Evolutionary conservation across 2,888 invertebrate species (phyloP).

Genomic region (Scotopteryx bipunctaria): DNA sequence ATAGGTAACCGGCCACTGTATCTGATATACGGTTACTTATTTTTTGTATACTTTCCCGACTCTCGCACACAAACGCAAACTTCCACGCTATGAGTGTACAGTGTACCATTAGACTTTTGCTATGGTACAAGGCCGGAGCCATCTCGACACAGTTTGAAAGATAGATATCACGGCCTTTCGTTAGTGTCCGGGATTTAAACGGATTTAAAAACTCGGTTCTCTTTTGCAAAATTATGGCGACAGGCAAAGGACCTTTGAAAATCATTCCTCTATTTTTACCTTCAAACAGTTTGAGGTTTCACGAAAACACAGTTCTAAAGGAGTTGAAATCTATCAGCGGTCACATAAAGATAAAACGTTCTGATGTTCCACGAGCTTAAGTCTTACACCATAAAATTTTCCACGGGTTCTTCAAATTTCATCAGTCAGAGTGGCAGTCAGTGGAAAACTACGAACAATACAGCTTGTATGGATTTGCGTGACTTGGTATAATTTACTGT

Average conservation of each 20-base stretch:
- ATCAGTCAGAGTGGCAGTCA: slow-evolving; percentile 36
- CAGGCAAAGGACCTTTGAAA: neutral
- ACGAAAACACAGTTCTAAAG: slow-evolving; percentile 10
- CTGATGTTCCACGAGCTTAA: slow-evolving; percentile 16
- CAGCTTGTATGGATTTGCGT: slow-evolving; percentile 52
- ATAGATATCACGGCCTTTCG: slow-evolving; percentile 24
- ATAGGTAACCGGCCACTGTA: slow-evolving; percentile 41
- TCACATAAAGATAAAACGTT: slow-evolving; percentile 21
- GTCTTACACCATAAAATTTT: slow-evolving; percentile 24
- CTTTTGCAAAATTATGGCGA: neutral
- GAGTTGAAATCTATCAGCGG: slow-evolving; percentile 13
- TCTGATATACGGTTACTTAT: slow-evolving; percentile 7
- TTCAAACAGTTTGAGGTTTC: slow-evolving; percentile 13
- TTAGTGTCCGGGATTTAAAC: slow-evolving; percentile 15
- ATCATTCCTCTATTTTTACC: slow-evolving; percentile 3
- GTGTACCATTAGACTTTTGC: slow-evolving; percentile 6
- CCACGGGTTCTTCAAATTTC: slow-evolving; percentile 22
- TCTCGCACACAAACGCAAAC: neutral
- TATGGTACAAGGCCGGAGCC: slow-evolving; percentile 4
- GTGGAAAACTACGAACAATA: slow-evolving; percentile 68
- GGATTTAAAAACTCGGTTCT: slow-evolving; percentile 11
- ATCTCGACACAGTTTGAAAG: slow-evolving; percentile 41
- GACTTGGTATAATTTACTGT: slow-evolving; percentile 52
- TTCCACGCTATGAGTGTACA: neutral
- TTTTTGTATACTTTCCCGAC: neutral